phyloP scores from a whole-genome alignment of 2,888 invertebrate species.

The Chesias legatella region DNA sequence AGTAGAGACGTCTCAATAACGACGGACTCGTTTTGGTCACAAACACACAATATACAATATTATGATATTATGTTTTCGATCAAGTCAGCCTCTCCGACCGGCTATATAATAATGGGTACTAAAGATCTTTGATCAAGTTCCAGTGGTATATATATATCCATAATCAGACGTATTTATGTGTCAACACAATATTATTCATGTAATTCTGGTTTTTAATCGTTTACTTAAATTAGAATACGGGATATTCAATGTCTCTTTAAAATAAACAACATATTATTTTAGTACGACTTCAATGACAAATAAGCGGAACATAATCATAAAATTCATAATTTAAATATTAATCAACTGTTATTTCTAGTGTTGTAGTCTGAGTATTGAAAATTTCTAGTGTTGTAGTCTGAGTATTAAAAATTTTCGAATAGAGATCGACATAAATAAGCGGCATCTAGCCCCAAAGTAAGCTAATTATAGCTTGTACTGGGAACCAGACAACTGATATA shows the following conservation, averaged over 20 bases:
- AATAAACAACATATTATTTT: background rate
- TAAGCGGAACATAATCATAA: too few species aligned
- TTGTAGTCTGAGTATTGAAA: too few species aligned
- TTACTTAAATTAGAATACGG: conserved; percentile 9
- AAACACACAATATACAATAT: conserved; percentile 13
- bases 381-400: too few species aligned
- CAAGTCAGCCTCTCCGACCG: background rate
- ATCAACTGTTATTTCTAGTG: too few species aligned
- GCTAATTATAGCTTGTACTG: too few species aligned
- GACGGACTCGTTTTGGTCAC: conserved; percentile 17
- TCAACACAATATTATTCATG: conserved; percentile 2
- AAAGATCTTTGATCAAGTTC: conserved; percentile 6
- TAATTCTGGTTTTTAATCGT: conserved; percentile 11
- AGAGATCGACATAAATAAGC: too few species aligned
- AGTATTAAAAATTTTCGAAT: too few species aligned
- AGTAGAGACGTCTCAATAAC: conserved; percentile 8
- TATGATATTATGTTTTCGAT: conserved; percentile 9
- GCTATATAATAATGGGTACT: conserved; percentile 1
- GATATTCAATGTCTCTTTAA: conserved; percentile 5
- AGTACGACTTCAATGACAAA: background rate
- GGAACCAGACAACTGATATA: too few species aligned
- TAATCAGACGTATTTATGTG: background rate
- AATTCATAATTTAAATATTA: too few species aligned
- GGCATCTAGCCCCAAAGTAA: too few species aligned
- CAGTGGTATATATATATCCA: conserved; percentile 25